Conservation (phyloP, 2,113 vertebrate species). For the Glaucidium brasilianum region DNA sequence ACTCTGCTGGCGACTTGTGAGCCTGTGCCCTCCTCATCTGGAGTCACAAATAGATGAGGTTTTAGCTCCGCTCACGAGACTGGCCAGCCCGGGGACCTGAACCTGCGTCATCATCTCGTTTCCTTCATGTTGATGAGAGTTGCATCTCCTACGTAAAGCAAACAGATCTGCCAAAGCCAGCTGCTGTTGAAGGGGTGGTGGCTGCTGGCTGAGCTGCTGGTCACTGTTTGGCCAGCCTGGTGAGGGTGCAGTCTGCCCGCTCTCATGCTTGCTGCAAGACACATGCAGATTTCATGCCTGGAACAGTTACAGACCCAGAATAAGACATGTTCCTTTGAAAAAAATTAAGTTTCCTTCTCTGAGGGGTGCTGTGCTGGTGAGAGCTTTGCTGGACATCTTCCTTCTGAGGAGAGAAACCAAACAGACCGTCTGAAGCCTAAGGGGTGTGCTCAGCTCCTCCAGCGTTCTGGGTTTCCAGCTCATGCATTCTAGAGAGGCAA, state of each 20-base stretch:
- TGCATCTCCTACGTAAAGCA: neutral
- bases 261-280: neutral
- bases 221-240: neutral
- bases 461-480: neutral
- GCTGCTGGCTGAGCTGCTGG: neutral
- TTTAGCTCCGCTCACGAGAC: neutral
- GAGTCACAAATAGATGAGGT: neutral
- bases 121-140: accelerated
- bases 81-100: accelerated
- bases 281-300: neutral
- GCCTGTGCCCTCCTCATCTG: neutral
- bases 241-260: neutral
- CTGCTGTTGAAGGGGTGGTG: neutral
- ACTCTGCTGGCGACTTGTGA: neutral
- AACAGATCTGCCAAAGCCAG: neutral
- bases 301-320: neutral
- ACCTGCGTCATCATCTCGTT: too few relatives aligned
- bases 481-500: neutral
- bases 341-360: neutral
- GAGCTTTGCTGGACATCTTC: neutral
- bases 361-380: neutral
- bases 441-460: neutral
- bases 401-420: neutral
- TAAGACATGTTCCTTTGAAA: neutral
- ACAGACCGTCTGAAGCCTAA: neutral